phyloP scores from a whole-genome alignment of 1,140 invertebrate genomes.

The Achatina immaculata region DNA sequence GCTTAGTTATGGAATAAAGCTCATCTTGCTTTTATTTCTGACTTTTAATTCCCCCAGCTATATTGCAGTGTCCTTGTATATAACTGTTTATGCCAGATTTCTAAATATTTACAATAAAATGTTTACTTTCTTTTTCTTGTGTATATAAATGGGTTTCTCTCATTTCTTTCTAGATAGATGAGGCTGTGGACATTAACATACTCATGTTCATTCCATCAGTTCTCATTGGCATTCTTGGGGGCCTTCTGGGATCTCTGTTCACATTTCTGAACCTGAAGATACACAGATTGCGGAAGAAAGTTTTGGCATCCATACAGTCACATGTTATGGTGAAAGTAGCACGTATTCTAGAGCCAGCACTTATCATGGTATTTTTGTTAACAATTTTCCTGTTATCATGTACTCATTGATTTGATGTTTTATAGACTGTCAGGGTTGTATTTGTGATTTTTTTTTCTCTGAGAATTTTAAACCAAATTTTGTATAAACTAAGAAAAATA shows the following conservation, averaged over 20 bases:
- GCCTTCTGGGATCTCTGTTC: slow-evolving; percentile 63
- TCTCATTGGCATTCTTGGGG: slow-evolving; percentile 64
- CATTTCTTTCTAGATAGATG: slow-evolving; percentile 57
- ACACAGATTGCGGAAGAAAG: slow-evolving; percentile 53
- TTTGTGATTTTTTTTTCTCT: no score
- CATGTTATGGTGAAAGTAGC: slow-evolving; percentile 57
- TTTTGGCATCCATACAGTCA: slow-evolving; percentile 55
- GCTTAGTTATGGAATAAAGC: no score
- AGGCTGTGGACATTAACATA: slow-evolving; percentile 68
- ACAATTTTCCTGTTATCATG: not conserved
- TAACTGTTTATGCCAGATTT: not conserved
- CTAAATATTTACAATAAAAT: not conserved
- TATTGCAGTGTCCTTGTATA: no score
- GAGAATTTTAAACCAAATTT: no score
- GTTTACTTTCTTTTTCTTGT: no score
- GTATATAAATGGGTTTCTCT: not conserved
- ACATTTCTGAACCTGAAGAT: slow-evolving; percentile 68
- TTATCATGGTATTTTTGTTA: slow-evolving; percentile 70
- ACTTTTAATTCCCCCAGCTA: no score
- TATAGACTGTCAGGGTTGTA: no score
- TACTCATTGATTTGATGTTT: no score
- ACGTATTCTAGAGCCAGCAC: slow-evolving; percentile 62
- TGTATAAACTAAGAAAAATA: no score
- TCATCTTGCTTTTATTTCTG: no score
- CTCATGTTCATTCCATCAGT: slow-evolving; percentile 67